phyloP scores from a whole-genome alignment of 2,888 invertebrate genomes.

The Dermolepida albohirtum region DNA sequence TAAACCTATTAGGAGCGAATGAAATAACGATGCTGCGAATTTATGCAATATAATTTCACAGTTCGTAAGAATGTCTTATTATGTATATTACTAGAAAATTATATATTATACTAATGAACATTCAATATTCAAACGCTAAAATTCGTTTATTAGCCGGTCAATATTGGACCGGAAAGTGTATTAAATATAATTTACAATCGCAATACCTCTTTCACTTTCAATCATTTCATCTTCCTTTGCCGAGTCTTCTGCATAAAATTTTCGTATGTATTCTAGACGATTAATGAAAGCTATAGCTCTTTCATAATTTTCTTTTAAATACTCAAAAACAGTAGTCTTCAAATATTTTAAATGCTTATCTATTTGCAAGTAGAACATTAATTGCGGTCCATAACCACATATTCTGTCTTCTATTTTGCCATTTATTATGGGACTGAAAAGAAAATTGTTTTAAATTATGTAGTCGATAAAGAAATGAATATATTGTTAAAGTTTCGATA shows the following conservation, averaged over 20 bases:
- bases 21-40: no score
- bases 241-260: constrained; percentile 78
- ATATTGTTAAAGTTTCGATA: no score
- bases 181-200: background rate
- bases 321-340: constrained; percentile 70
- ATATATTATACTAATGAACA: no score
- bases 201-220: constrained; percentile 71
- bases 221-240: constrained; percentile 74
- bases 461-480: no score
- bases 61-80: no score
- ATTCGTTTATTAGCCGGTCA: no score
- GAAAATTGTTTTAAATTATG: no score
- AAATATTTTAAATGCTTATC: constrained; percentile 71
- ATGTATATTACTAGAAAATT: no score
- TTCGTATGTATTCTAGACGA: constrained; percentile 74
- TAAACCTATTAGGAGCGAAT: no score
- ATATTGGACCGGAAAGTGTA: background rate
- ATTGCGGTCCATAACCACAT: constrained; percentile 78
- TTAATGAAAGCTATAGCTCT: constrained; percentile 73
- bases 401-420: constrained; percentile 83
- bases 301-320: constrained; percentile 73
- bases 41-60: no score
- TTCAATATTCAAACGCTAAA: no score
- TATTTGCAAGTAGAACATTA: constrained; percentile 76
- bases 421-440: constrained; percentile 80